These are phyloP conservation scores for Karalla daura DNA, from an alignment of 2,797 vertebrate species.

Conservation along the genomic window DNA sequence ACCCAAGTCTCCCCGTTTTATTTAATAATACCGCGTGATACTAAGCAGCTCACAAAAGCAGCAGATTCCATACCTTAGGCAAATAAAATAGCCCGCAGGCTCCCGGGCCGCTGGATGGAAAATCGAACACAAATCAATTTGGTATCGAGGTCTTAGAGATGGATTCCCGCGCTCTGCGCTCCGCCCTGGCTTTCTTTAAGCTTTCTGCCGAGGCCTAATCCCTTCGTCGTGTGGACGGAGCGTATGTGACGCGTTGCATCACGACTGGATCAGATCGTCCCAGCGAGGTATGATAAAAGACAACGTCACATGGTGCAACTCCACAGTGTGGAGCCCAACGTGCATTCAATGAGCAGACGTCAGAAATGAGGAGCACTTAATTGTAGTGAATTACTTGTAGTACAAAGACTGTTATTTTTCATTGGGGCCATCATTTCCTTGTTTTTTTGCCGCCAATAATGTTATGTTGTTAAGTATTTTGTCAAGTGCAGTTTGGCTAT, in stretches of 20 bases:
- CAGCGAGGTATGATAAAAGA: conserved; percentile 25
- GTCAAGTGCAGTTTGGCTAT: not conserved
- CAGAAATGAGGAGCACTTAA: not conserved
- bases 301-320: not conserved
- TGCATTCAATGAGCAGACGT: not conserved
- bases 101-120: conserved; percentile 21
- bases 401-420: not conserved
- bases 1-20: conserved; percentile 54
- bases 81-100: conserved; percentile 32
- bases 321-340: not conserved
- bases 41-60: conserved; percentile 44
- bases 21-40: conserved; percentile 55
- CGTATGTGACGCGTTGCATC: not conserved
- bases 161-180: conserved; percentile 29
- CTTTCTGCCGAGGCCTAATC: conserved; percentile 34
- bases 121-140: conserved; percentile 56
- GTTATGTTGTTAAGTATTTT: not conserved
- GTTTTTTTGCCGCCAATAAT: not conserved
- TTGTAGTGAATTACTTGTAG: not conserved
- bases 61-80: conserved; percentile 26
- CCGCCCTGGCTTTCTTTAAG: conserved; percentile 20
- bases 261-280: conserved; percentile 11
- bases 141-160: conserved; percentile 32
- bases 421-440: not conserved
- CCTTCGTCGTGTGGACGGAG: conserved; percentile 27